A percentile compares a stretch with the other conserved stretches of the same genome.
Evolutionary conservation across 1,140 invertebrate species (phyloP).

Genomic region (Nymphalis io): DNA sequence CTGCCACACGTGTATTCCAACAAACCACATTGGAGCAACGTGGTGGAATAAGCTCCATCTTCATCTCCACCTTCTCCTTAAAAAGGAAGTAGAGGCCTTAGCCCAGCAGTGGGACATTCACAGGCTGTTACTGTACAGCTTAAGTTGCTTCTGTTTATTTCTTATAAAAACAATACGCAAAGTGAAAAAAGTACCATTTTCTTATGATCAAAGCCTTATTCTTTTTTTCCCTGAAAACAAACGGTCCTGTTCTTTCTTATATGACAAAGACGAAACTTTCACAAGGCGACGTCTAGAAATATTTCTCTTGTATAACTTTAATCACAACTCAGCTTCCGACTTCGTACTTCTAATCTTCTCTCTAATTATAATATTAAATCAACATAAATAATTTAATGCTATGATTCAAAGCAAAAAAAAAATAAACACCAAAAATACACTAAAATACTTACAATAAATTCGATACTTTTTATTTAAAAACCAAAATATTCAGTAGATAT

Average conservation of each 20-base stretch:
- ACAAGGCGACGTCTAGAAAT: conserved; percentile 59
- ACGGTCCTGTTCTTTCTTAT: conserved; percentile 67
- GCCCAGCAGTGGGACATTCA: too few relatives aligned
- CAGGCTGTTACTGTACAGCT: too few relatives aligned
- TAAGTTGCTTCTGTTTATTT: conserved; percentile 2
- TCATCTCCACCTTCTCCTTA: too few relatives aligned
- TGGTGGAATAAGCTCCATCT: too few relatives aligned
- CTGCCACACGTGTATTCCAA: too few relatives aligned
- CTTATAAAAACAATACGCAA: conserved; percentile 32
- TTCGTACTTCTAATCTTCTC: conserved; percentile 32
- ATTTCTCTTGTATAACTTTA: conserved; percentile 66
- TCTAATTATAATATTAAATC: conserved; percentile 26
- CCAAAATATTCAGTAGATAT: too few relatives aligned
- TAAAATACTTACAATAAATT: too few relatives aligned
- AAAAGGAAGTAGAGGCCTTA: too few relatives aligned
- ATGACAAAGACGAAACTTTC: conserved; percentile 71
- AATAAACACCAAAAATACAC: too few relatives aligned
- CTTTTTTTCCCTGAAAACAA: conserved; percentile 54
- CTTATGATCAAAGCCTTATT: conserved; percentile 42
- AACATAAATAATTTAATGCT: conserved; percentile 10
- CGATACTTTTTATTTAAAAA: too few relatives aligned
- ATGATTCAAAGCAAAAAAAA: background rate
- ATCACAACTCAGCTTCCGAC: conserved; percentile 42
- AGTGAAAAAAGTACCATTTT: conserved; percentile 31
- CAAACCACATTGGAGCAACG: too few relatives aligned